Conservation (phyloP, 2,888 invertebrate species). For the Calliphora vomitoria region DNA sequence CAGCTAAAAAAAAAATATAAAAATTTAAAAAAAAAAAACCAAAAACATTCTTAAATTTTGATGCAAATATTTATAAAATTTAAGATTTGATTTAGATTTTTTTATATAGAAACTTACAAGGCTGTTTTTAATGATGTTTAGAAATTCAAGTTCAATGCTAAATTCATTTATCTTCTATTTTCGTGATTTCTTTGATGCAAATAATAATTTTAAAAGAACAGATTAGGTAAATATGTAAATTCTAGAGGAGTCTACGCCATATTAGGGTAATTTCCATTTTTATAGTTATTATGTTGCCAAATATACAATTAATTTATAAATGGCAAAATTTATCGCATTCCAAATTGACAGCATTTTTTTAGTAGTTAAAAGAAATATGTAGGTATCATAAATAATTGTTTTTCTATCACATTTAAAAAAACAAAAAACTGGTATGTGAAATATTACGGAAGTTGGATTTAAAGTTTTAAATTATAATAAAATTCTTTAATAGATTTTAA, state of each 20-base stretch:
- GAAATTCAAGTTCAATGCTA: conserved; percentile 65
- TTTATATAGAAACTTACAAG: conserved; percentile 61
- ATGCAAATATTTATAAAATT: conserved; percentile 43
- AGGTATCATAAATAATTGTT: too few relatives aligned
- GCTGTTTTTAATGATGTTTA: conserved; percentile 34
- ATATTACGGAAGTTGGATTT: too few relatives aligned
- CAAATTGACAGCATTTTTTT: too few relatives aligned
- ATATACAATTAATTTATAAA: too few relatives aligned
- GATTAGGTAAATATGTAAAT: background rate
- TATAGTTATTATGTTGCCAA: background rate
- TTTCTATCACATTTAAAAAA: too few relatives aligned
- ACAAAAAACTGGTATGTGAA: too few relatives aligned
- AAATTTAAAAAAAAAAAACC: conserved; percentile 5
- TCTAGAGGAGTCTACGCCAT: background rate
- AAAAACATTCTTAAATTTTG: conserved; percentile 39
- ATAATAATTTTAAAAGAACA: background rate
- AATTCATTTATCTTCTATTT: conserved; percentile 33
- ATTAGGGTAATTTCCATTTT: background rate
- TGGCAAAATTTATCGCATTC: too few relatives aligned
- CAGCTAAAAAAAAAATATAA: conserved; percentile 18
- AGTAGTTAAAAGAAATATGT: too few relatives aligned
- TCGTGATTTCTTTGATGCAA: background rate
- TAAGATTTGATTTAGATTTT: conserved; percentile 17
- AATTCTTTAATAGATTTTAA: too few relatives aligned
- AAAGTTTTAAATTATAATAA: too few relatives aligned